Evolutionary conservation across 2,888 invertebrate genomes (phyloP), one percentile per base, ranked within the genome.

Genomic region (Helleia helle): DNA sequence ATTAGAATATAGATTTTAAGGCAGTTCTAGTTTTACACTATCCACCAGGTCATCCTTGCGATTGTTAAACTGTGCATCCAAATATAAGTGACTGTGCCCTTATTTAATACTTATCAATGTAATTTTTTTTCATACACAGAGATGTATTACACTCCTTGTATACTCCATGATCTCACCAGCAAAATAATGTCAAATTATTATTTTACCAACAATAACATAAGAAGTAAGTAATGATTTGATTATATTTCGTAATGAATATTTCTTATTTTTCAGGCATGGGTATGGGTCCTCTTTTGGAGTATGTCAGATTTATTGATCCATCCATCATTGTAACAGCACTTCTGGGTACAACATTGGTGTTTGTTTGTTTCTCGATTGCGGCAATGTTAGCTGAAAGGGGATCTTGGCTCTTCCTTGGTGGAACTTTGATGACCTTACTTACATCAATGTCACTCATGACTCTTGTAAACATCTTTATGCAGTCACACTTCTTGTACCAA

Each of bases 331-430:
- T 95, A 13, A 94, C 96, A 12, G 96, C 97, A 11, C 87, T 98
- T 46, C 71, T 95, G 53, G 93, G 90, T 44, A 95, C 97, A 1
- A 89, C 93, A 24, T 80, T 97, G 31, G 92, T 98, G 41, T 99
- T 99, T 76, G 91, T 93, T 9, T 95, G 96, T 58, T 96, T 99
- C 85, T 93, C 95, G 12, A 73, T 96, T 56, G 91, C 95, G 38
- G 91, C 98, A 2, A 87, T 99, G 67, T 86, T 95, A 53, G 94
- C 95, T 39, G 91, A 93, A 52, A 90, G 94, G 50, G 95, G 97
- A 50, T 91, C 91, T 64, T 97, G 91, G 89, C 84, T 99, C 42
- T 97, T 93, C 76, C 86, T 98, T 36, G 97, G 97, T 48, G 97
- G 96, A 55, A 90, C 93, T 43, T 85, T 97, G 50, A 89, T 95